Evolutionary conservation across 2,113 vertebrate genomes (phyloP).

Genomic region (Raja brachyura): DNA sequence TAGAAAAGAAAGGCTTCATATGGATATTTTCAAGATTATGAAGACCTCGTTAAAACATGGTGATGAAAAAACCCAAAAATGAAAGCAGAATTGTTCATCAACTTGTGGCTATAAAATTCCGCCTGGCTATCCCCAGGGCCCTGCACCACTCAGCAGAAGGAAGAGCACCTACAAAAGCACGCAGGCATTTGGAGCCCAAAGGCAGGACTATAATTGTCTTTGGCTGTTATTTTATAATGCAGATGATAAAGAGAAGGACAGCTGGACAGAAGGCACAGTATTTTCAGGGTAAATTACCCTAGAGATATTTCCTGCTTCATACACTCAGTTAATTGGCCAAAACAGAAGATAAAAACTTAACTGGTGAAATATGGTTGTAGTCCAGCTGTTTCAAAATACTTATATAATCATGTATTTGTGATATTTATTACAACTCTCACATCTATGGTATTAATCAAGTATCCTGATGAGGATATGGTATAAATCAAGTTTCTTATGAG

Average conservation of each 20-base stretch:
- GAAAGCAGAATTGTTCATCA: background rate
- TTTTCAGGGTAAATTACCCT: background rate
- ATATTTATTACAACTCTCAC: background rate
- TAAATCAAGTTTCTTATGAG: background rate
- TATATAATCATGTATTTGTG: background rate
- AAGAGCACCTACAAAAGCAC: background rate
- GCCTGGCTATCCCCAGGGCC: background rate
- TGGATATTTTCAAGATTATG: background rate
- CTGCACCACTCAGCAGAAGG: background rate
- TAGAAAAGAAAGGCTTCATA: background rate
- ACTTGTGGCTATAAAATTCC: background rate
- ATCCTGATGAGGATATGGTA: no score
- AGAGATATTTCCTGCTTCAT: background rate
- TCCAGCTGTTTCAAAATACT: background rate
- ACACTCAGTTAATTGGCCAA: background rate
- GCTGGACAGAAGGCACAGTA: background rate
- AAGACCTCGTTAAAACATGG: background rate
- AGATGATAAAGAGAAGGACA: background rate
- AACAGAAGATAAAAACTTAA: background rate
- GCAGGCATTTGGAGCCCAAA: background rate
- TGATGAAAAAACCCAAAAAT: background rate
- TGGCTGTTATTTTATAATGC: background rate
- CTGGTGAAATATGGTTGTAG: background rate
- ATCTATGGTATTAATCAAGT: background rate
- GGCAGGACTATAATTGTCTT: background rate